Conservation (phyloP, 2,797 vertebrate species). For the Sebastes minor region DNA sequence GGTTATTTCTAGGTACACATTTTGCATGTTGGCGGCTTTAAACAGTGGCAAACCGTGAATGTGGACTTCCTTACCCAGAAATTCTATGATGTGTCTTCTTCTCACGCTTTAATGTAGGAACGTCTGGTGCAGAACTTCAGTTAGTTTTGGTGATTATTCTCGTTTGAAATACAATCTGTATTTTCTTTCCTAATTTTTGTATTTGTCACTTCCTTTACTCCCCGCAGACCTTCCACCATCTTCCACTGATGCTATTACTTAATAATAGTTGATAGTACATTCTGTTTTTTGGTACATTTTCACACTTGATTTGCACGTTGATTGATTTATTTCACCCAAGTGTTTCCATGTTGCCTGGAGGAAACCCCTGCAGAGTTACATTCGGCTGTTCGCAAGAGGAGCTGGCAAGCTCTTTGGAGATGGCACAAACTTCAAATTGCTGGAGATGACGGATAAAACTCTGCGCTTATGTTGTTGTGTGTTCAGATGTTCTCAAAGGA, state of each 20-base stretch:
- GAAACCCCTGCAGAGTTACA: conserved; percentile 13
- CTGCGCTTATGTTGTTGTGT: conserved; percentile 5
- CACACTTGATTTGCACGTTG: not conserved
- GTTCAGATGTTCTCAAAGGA: conserved; percentile 12
- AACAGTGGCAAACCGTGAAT: not conserved
- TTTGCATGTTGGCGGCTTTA: not conserved
- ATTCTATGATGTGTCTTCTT: not conserved
- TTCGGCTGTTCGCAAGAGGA: conserved; percentile 9
- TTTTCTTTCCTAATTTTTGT: not conserved
- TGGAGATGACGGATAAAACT: conserved; percentile 10
- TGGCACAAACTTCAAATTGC: conserved; percentile 21
- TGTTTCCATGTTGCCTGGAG: not conserved
- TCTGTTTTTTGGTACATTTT: not conserved
- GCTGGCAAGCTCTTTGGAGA: conserved; percentile 8
- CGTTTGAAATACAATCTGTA: not conserved
- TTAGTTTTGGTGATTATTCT: not conserved
- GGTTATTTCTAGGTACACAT: not conserved
- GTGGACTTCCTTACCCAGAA: not conserved
- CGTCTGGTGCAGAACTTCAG: not conserved
- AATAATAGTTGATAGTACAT: not conserved
- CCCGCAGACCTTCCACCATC: not conserved
- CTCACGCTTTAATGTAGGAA: not conserved
- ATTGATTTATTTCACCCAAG: conserved; percentile 3
- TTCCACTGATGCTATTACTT: not conserved
- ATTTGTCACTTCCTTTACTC: not conserved